Base-by-base conservation (phyloP, 1,140 invertebrate species). In the Lucilia sericata region DNA sequence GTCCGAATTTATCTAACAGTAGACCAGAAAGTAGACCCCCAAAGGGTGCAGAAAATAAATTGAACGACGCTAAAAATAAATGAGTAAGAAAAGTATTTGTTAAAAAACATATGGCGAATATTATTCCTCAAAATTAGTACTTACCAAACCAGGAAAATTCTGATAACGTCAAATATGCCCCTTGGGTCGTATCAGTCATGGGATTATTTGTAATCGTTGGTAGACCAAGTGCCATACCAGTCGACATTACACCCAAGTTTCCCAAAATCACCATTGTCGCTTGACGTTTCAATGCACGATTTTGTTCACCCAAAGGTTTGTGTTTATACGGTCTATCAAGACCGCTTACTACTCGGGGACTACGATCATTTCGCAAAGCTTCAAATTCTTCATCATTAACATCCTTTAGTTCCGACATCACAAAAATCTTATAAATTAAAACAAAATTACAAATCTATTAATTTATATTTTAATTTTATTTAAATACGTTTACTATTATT, bases 111-210 rank as follows among this genome's bases (percentile, higher is more conserved):
- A 34, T 30, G 25, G 25, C 3, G 25, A 70, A 10, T 36, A 17
- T 10, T 17, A 42, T 76, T 13, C 0, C 1, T 9, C n/a, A 10
- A 13, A 36, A 76, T 76, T 42, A 5, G 19, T 13, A 36, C 85
- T 85, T 85, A 86, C 86, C 86, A 84, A 90, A 91, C 90, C 90
- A 91, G 3, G 89, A 86, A 4, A 86, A 85, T 74, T 91, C 86
- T n/a, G 85, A 83, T 0, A 8, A 9, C n/a, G 74, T 85, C 0
- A 89, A 83, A 85, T 88, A 78, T 1, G 88, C 87, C 2, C 82
- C 10, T 21, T 89, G 86, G 14, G 75, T 84, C 47, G 60, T 13
- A 47, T 85, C 85, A 36, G 81, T 89, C 7, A 91, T 55, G 74
- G 89, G 87, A 8, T 80, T 30, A n/a, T 88, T 34, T 0, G 87